phyloP scores from a whole-genome alignment of 1,140 invertebrate genomes.

The Diabrotica virgifera region DNA sequence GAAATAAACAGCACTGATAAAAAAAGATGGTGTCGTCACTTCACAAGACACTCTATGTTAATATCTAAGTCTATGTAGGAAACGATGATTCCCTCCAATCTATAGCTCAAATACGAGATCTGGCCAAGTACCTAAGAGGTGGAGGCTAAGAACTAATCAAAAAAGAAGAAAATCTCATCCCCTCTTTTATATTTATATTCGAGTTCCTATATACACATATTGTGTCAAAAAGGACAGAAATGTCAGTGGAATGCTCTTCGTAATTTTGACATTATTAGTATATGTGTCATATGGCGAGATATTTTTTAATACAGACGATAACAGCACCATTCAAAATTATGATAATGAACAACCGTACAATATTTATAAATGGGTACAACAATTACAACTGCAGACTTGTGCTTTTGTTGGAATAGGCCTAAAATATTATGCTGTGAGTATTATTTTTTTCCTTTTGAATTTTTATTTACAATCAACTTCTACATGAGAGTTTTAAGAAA shows the following conservation, averaged over 20 bases:
- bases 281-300: conserved; percentile 6
- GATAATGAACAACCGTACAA: conserved; percentile 22
- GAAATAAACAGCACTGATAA: too few species aligned
- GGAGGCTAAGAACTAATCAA: too few species aligned
- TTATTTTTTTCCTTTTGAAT: neutral
- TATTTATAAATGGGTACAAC: conserved; percentile 25
- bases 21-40: too few species aligned
- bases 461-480: too few species aligned
- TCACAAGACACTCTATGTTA: too few species aligned
- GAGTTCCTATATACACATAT: neutral
- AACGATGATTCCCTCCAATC: too few species aligned
- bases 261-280: conserved; percentile 25
- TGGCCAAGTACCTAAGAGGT: too few species aligned
- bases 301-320: conserved; percentile 7
- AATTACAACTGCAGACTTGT: conserved; percentile 30
- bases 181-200: too few species aligned
- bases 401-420: conserved; percentile 30
- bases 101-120: too few species aligned
- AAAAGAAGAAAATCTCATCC: too few species aligned
- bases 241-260: conserved; percentile 19
- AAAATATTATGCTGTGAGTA: conserved; percentile 34
- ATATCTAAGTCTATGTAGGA: too few species aligned
- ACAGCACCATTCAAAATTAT: conserved; percentile 10
- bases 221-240: neutral
- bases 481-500: too few species aligned